Conservation (phyloP, 1,140 invertebrate species). For the Orussus abietinus region DNA sequence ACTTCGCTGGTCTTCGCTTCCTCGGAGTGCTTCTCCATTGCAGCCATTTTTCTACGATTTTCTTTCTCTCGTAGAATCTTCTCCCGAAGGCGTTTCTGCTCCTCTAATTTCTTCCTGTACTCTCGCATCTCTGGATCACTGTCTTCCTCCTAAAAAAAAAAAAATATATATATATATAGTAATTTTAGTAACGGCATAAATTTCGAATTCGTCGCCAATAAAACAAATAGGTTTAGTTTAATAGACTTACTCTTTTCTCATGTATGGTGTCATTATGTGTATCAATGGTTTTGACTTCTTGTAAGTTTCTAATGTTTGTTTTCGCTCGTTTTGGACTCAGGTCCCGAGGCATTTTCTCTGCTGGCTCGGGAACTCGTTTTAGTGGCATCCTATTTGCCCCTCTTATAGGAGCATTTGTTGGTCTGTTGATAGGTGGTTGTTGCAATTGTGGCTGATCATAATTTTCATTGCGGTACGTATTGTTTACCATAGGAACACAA, state of each 20-base stretch:
- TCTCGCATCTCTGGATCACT: constrained; percentile 62
- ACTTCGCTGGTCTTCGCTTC: too few relatives aligned
- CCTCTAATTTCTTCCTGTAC: constrained; percentile 63
- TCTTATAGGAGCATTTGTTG: constrained; percentile 17
- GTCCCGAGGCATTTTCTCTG: constrained; percentile 16
- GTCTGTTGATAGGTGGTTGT: constrained; percentile 22
- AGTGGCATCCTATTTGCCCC: constrained; percentile 18
- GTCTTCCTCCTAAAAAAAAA: constrained; percentile 40
- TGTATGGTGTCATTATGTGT: constrained; percentile 12
- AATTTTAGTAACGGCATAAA: too few relatives aligned
- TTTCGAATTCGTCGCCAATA: neutral
- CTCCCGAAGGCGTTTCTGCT: constrained; percentile 61
- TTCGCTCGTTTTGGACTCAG: constrained; percentile 30
- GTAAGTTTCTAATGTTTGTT: constrained; percentile 25
- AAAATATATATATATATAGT: constrained; percentile 9
- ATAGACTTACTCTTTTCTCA: constrained; percentile 25
- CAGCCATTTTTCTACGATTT: constrained; percentile 58
- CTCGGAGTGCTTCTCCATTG: constrained; percentile 46
- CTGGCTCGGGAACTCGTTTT: constrained; percentile 28
- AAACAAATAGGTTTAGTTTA: too few relatives aligned
- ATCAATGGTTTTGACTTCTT: constrained; percentile 25
- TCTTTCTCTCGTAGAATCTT: constrained; percentile 61
- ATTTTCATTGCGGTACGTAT: constrained; percentile 26
- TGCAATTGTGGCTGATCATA: constrained; percentile 31
- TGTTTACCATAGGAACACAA: constrained; percentile 19